phyloP scores from a whole-genome alignment of 2,888 invertebrate genomes.

The Drosophila monieri region DNA sequence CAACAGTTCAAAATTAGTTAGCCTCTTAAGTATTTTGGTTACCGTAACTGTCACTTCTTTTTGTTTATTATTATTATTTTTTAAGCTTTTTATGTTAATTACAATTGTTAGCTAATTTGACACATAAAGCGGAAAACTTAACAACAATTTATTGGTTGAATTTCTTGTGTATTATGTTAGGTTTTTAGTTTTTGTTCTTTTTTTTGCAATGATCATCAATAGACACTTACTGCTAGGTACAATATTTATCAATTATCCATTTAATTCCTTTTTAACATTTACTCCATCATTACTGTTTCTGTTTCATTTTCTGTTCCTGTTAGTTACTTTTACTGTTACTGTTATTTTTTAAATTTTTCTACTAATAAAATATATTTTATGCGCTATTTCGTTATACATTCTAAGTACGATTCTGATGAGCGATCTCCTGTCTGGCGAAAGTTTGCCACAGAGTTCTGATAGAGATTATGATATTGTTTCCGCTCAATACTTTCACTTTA shows the following conservation, averaged over 20 bases:
- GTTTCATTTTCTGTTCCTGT: conserved; percentile 28
- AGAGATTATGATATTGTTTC: conserved; percentile 36
- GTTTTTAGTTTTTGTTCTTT: conserved; percentile 32
- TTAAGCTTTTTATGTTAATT: conserved; percentile 52
- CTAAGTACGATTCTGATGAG: conserved; percentile 47
- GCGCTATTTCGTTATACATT: conserved; percentile 55
- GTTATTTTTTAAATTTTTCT: conserved; percentile 70
- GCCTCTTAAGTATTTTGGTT: conserved; percentile 40
- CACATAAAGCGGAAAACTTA: conserved; percentile 81
- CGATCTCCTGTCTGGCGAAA: conserved; percentile 20
- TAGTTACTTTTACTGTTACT: conserved; percentile 45
- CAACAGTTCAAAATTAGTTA: conserved; percentile 76
- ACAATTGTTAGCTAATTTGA: conserved; percentile 78
- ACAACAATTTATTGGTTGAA: conserved; percentile 69
- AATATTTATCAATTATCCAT: conserved; percentile 41
- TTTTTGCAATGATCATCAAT: conserved; percentile 62
- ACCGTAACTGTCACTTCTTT: conserved; percentile 23
- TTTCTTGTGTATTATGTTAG: conserved; percentile 42
- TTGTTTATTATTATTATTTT: conserved; percentile 55
- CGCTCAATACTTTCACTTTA: conserved; percentile 55
- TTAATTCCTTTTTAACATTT: conserved; percentile 60
- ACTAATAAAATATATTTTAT: conserved; percentile 79
- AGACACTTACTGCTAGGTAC: conserved; percentile 66
- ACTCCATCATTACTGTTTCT: conserved; percentile 35
- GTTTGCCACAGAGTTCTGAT: conserved; percentile 36